phyloP scores from a whole-genome alignment of 2,797 vertebrate genomes.

The Alcedo quadribrachys region DNA sequence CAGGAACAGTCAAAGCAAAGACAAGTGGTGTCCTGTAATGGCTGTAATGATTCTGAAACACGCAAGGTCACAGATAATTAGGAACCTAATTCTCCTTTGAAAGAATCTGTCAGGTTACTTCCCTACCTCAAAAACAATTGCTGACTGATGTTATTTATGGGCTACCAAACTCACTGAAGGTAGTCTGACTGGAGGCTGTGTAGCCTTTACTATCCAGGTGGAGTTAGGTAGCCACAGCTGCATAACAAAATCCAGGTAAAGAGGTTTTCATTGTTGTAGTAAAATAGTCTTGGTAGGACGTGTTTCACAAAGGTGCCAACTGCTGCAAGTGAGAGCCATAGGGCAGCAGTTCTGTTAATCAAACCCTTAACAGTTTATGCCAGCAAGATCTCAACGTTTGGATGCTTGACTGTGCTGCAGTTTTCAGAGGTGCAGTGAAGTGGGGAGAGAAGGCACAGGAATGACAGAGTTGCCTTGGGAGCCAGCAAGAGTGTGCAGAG shows the following conservation, averaged over 20 bases:
- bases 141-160: conserved; percentile 67
- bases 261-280: background rate
- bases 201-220: conserved; percentile 12
- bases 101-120: conserved; percentile 71
- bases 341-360: background rate
- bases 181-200: conserved; percentile 8
- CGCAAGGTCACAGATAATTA: conserved; percentile 63
- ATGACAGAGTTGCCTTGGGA: background rate
- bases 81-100: conserved; percentile 69
- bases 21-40: conserved; percentile 59
- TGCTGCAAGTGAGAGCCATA: background rate
- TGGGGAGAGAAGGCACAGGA: background rate
- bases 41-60: conserved; percentile 65
- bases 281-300: background rate
- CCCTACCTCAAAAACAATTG: conserved; percentile 50
- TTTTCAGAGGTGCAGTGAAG: background rate
- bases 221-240: background rate
- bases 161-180: conserved; percentile 51
- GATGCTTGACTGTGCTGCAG: background rate
- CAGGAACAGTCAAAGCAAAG: conserved; percentile 44
- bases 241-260: background rate
- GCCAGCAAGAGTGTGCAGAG: background rate
- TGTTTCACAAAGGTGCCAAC: background rate
- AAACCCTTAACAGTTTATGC: background rate
- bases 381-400: background rate